Evolutionary conservation across 2,888 invertebrate genomes (phyloP).

Genomic region (Drosophila macrospina): DNA sequence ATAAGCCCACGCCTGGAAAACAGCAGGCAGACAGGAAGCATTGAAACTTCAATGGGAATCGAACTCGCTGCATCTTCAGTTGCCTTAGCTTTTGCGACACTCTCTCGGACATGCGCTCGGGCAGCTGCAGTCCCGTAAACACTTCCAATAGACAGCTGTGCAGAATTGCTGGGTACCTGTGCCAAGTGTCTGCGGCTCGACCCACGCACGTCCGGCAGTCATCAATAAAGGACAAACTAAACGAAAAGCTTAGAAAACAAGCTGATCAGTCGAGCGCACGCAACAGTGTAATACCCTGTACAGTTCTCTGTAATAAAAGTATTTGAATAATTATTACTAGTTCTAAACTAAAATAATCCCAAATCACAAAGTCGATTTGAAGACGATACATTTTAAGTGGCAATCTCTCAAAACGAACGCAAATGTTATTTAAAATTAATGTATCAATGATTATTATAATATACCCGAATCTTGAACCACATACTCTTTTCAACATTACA

Average conservation of each 20-base stretch:
- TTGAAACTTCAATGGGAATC: constrained; percentile 40
- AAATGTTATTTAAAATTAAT: too few relatives aligned
- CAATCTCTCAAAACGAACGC: too few relatives aligned
- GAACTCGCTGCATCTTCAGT: constrained; percentile 38
- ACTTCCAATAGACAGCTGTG: constrained; percentile 22
- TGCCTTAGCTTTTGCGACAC: constrained; percentile 1
- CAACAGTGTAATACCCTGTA: neutral
- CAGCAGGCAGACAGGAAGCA: constrained; percentile 19
- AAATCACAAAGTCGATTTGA: too few relatives aligned
- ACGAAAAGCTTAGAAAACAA: neutral
- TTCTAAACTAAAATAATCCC: too few relatives aligned
- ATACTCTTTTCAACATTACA: too few relatives aligned
- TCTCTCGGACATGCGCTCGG: constrained; percentile 53
- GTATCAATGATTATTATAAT: too few relatives aligned
- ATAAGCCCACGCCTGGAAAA: constrained; percentile 23
- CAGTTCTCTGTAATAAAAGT: too few relatives aligned
- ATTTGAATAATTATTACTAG: too few relatives aligned
- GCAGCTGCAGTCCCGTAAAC: constrained; percentile 21
- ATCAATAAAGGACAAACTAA: neutral
- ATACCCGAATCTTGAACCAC: too few relatives aligned
- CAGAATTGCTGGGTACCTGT: constrained; percentile 62
- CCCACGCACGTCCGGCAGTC: constrained; percentile 62
- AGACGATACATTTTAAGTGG: too few relatives aligned
- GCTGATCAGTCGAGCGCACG: neutral
- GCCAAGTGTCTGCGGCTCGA: constrained; percentile 71